Base-by-base conservation (phyloP, 2,797 vertebrate genomes). In the Hipposideros larvatus region DNA sequence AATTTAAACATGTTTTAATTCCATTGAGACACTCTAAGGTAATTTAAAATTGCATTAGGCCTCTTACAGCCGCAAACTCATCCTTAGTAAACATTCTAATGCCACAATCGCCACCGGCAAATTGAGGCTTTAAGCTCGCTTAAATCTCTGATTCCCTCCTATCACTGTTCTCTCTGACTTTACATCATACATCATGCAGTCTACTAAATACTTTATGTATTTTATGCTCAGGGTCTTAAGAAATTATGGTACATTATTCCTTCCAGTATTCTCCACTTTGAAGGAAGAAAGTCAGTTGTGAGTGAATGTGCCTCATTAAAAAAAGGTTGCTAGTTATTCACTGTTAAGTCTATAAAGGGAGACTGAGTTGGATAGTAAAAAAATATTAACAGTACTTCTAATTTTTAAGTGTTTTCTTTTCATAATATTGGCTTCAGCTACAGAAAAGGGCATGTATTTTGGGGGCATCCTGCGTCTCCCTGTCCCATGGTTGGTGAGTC, bases 401-500 rank as follows among this genome's bases (percentile, higher is more conserved):
- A 70, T 96, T 98, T 98, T 97, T 97, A 98, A 95, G 85, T 95
- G 91, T 95, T 98, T 94, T 66, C 75, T 96, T 97, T 97, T 97
- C 74, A 97, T 97, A 96, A 91, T 74, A 90, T 97, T 97, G 98
- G 97, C 98, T 96, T 98, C 73, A 97, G 97, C 96, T 97, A 96
- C 78, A 97, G 98, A 97, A 97, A 99, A 99, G 98, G 98, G 97
- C 98, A 99, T 98, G 97, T 98, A 99, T 99, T 99, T 99, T 98
- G 97, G 97, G 98, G 98, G 96, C 98, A 98, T 98, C 98, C 98
- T 99, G 98, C 97, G 99, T 99, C 98, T 99, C 99, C 98, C 98
- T 99, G 98, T 99, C 98, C 96, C 97, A 97, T 95, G 97, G 97
- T 98, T 99, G 99, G 99, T 99, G 98, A 99, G 98, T 99, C 98